Percentiles rank a stretch among this genome's conserved stretches.
Evolutionary conservation across 2,797 vertebrate species (phyloP).

Genomic region (Garrulus glandarius): DNA sequence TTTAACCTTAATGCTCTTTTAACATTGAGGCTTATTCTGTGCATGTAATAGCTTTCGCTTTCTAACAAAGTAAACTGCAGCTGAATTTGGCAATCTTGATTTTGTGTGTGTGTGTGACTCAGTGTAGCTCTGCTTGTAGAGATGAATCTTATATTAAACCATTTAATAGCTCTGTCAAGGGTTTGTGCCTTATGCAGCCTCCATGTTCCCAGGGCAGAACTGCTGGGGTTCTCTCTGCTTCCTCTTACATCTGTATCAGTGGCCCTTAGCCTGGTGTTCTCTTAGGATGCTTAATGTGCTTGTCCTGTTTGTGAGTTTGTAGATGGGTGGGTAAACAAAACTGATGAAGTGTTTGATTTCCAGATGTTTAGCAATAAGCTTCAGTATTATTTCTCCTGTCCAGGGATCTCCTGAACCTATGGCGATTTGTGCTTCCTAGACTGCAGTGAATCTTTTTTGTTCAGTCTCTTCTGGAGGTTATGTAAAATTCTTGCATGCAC

Average conservation of each 20-base stretch:
- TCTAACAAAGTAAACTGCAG: neutral
- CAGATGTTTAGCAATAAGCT: neutral
- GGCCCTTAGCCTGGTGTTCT: neutral
- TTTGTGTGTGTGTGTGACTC: neutral
- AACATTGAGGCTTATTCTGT: neutral
- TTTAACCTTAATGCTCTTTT: neutral
- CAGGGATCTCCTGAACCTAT: neutral
- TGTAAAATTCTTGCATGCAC: neutral
- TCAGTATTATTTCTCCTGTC: neutral
- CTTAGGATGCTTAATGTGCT: neutral
- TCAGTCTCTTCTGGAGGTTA: neutral
- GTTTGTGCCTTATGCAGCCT: neutral
- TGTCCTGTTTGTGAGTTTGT: neutral
- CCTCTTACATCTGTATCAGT: neutral
- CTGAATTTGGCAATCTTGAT: neutral
- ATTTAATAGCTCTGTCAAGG: neutral
- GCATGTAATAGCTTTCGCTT: neutral
- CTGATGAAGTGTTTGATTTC: neutral
- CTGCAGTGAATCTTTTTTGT: neutral
- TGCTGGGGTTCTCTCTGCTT: neutral
- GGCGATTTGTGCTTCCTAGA: neutral
- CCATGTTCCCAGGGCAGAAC: neutral
- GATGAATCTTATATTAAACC: neutral
- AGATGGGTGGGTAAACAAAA: neutral
- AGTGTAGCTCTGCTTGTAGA: neutral